Evolutionary conservation across 2,113 vertebrate genomes (phyloP).

Genomic region (Pseudopipra pipra): DNA sequence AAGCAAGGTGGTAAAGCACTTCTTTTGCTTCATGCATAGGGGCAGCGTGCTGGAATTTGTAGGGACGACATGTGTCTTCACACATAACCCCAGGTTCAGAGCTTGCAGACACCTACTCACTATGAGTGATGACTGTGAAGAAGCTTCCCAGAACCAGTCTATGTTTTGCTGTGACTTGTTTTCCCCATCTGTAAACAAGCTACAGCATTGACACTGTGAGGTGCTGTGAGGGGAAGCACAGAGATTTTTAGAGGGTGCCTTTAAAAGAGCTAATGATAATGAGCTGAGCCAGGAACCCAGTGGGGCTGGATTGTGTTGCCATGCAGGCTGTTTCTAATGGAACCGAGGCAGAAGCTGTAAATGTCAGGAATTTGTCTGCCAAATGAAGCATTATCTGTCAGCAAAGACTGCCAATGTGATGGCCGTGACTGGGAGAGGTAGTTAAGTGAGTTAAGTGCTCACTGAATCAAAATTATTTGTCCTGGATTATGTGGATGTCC

Average conservation of each 20-base stretch:
- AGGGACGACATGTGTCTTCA: not conserved
- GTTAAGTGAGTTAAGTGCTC: not conserved
- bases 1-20: not conserved
- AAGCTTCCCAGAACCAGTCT: not conserved
- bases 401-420: not conserved
- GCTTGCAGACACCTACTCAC: not conserved
- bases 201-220: not conserved
- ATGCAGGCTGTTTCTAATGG: not conserved
- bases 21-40: not conserved
- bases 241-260: not conserved
- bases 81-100: not conserved
- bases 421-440: not conserved
- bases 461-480: not conserved
- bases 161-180: not conserved
- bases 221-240: not conserved
- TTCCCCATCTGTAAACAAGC: not conserved
- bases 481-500: not conserved
- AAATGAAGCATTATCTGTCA: not conserved
- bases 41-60: fast-evolving
- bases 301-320: not conserved
- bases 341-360: not conserved
- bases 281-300: not conserved
- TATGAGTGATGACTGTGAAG: not conserved
- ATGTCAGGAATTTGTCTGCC: slow-evolving; percentile 7
- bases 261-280: not conserved